Evolutionary conservation across 2,113 vertebrate genomes (phyloP), one percentile per base, ranked within the genome.

Genomic region (Pogona vitticeps): DNA sequence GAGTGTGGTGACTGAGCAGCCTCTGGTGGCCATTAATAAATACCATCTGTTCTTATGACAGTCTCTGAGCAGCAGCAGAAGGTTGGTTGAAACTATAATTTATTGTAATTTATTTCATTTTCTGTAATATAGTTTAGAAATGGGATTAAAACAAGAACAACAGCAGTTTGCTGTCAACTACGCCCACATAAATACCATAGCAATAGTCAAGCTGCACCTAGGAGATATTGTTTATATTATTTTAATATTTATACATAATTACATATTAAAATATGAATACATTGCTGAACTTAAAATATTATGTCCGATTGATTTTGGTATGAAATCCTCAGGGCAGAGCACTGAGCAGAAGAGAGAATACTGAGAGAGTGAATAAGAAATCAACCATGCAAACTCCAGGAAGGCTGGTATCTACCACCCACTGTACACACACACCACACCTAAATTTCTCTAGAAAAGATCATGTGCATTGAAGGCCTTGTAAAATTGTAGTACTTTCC

Each of bases 1-100:
- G 75, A 89, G 58, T 63, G 20, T 68, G 76, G 71, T 88, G 28
- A 14, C 92, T 87, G 87, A 93, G 95, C 91, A 91, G 76, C 93
- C 94, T 93, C 90, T 93, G 93, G 80, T 87, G 82, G 95, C 80
- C 81, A 68, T 88, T 87, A 90, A 86, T 92, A 92, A 89, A 94
- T 88, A 91, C 80, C 88, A 92, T 90, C 80, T 90, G 68, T 91
- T 88, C 79, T 88, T 85, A 70, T 85, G 82, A 83, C 61, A 79
- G 33, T 36, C 68, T 56, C n/a, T 4, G 70, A 79, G 81, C 15
- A 1, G 46, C 18, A 46, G 81, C 15, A 1, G 46, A 14, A 33
- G 23, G 1, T 72, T 58, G 78, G 68, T 68, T n/a, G 80, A 4
- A 75, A 67, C 83, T 2, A 36, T 1, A 75, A 17, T 36, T 31